A percentile compares a stretch with the other conserved stretches of the same genome.
Evolutionary conservation across 2,888 invertebrate genomes (phyloP).

Genomic region (Capitulum mitella): DNA sequence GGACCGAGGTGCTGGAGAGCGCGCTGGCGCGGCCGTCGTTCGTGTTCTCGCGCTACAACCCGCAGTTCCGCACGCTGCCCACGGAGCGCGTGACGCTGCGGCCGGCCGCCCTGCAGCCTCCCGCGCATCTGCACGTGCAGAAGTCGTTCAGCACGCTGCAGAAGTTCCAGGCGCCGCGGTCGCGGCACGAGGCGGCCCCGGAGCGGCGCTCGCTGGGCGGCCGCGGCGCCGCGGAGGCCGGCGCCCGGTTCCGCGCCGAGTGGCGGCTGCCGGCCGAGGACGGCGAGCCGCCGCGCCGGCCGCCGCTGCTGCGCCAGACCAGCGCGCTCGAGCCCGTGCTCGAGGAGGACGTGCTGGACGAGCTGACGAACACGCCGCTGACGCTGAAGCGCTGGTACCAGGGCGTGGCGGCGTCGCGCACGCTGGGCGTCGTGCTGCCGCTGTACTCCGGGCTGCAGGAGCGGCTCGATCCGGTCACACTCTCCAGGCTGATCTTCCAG

Average conservation of each 20-base stretch:
- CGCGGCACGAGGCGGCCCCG: background rate
- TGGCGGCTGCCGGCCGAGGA: background rate
- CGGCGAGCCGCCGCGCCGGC: background rate
- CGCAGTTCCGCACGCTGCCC: background rate
- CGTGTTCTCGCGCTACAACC: background rate
- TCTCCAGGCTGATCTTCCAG: conserved; percentile 3
- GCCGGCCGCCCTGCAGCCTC: background rate
- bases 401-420: conserved; percentile 30
- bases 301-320: background rate
- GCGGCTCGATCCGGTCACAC: background rate
- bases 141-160: conserved; percentile 1
- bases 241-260: background rate
- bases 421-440: conserved; percentile 34
- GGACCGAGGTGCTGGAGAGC: background rate
- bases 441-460: conserved; percentile 28
- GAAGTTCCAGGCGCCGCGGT: background rate
- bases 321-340: background rate
- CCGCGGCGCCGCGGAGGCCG: background rate
- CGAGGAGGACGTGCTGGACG: conserved; percentile 24
- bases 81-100: background rate
- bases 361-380: conserved; percentile 29
- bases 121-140: background rate
- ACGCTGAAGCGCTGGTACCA: conserved; percentile 34
- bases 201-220: background rate
- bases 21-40: background rate